These are phyloP conservation scores for Platyscapa corneri DNA, from an alignment of 1,140 invertebrate species.

Conservation along the genomic window DNA sequence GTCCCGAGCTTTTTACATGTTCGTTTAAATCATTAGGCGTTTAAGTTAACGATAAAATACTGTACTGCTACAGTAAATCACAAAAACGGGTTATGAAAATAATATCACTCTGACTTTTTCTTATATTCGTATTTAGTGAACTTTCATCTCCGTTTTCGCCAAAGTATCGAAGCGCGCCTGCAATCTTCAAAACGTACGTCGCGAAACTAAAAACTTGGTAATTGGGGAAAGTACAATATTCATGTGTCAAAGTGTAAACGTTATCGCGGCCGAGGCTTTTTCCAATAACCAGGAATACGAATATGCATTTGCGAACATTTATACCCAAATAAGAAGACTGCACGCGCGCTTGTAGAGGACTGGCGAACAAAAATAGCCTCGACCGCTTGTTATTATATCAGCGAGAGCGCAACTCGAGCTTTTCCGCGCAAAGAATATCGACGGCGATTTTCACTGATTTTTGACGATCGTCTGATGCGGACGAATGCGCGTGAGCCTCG, in stretches of 20 bases:
- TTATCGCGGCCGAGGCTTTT: background rate
- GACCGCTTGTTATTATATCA: background rate
- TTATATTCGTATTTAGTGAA: constrained; percentile 5
- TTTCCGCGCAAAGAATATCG: background rate
- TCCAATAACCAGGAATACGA: background rate
- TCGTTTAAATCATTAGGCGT: background rate
- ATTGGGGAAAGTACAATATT: constrained; percentile 7
- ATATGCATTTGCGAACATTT: background rate
- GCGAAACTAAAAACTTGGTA: background rate
- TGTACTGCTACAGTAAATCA: background rate
- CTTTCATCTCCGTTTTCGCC: background rate
- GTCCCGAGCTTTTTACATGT: background rate
- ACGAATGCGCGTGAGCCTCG: background rate
- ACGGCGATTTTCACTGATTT: background rate
- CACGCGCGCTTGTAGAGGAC: background rate
- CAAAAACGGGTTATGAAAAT: background rate
- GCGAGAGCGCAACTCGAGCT: background rate
- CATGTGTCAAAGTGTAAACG: constrained; percentile 5
- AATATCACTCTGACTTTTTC: background rate
- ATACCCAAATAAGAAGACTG: background rate
- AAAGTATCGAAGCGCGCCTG: background rate
- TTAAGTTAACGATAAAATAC: background rate
- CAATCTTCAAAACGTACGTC: background rate
- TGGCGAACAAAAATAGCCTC: background rate
- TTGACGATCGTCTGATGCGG: background rate